Percentiles rank a stretch among this genome's conserved stretches.
phyloP scores from a whole-genome alignment of 2,888 invertebrate genomes.

The Ceraclea dissimilis region DNA sequence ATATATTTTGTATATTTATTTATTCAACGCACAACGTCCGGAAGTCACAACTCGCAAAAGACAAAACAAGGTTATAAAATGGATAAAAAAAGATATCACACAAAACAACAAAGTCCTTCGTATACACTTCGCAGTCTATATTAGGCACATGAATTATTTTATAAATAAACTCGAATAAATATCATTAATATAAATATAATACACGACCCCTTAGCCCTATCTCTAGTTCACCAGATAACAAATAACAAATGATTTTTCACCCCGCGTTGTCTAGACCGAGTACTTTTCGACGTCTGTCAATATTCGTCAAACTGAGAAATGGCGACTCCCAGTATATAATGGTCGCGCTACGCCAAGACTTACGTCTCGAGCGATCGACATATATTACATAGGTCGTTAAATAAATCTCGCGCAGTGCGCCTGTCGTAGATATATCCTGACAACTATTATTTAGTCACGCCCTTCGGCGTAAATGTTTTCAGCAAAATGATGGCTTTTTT shows the following conservation, averaged over 20 bases:
- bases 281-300: slow-evolving; percentile 51
- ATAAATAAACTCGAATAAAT: background rate
- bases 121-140: slow-evolving; percentile 9
- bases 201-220: background rate
- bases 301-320: slow-evolving; percentile 67
- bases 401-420: slow-evolving; percentile 12
- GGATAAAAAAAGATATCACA: slow-evolving; percentile 35
- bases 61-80: slow-evolving; percentile 19
- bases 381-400: slow-evolving; percentile 12
- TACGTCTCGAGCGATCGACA: slow-evolving; percentile 14
- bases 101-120: slow-evolving; percentile 27
- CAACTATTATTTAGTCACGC: slow-evolving; percentile 46
- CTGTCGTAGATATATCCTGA: slow-evolving; percentile 14
- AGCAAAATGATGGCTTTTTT: slow-evolving; percentile 27
- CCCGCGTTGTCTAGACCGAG: slow-evolving; percentile 19
- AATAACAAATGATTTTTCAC: slow-evolving; percentile 23
- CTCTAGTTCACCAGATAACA: slow-evolving; percentile 10
- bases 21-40: slow-evolving; percentile 6
- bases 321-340: slow-evolving; percentile 49
- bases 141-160: slow-evolving; percentile 1
- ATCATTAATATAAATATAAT: background rate
- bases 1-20: background rate
- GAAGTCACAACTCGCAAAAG: slow-evolving; percentile 19
- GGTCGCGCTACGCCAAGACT: slow-evolving; percentile 8
- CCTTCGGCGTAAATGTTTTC: slow-evolving; percentile 51